Base-by-base conservation (phyloP, 1,140 invertebrate genomes). In the Goniozus legneri region DNA sequence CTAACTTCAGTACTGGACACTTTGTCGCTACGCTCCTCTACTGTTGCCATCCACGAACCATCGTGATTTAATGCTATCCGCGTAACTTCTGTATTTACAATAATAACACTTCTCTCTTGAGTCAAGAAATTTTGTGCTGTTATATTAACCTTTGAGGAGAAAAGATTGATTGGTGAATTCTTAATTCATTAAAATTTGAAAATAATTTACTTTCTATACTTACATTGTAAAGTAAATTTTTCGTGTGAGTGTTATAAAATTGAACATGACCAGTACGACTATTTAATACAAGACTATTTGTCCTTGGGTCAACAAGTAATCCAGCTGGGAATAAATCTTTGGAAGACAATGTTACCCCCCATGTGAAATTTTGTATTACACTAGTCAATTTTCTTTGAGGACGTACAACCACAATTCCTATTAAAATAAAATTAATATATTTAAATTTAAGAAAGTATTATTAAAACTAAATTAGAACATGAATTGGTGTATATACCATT, bases 231-330 rank as follows among this genome's bases (percentile, higher is more conserved):
- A 91, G 64, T 42, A 90, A 76, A 56, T 72, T 82, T 57, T 84
- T 84, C 3, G 79, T 80, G 40, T 79, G 71, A 1, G 84, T 77
- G 37, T 83, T 83, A 65, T 84, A 92, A 76, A 92, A 91, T 69
- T 94, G 91, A 31, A 93, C 69, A 59, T 89, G 84, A 18, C 91
- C 91, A 1, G 82, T 77, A 54, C 82, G 79, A 27, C 89, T 88
- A 73, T 92, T 93, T 33, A 88, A 71, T 7, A 91, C 81, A 12
- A 92, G 62, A 31, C 82, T 76, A 50, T 82, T 77, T 0, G 82
- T 83, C 41, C 80, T 76, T 0, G 84, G 82, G 73, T 92, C 88
- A 52, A 82, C 77, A 4, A 73, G 65, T 16, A 92, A 65, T 0
- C 87, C 88, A 46, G 82, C 76, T 31, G 84, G 81, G 54, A 83